Conservation (phyloP, 2,797 vertebrate species). For the Pangasius sanitwongsei region DNA sequence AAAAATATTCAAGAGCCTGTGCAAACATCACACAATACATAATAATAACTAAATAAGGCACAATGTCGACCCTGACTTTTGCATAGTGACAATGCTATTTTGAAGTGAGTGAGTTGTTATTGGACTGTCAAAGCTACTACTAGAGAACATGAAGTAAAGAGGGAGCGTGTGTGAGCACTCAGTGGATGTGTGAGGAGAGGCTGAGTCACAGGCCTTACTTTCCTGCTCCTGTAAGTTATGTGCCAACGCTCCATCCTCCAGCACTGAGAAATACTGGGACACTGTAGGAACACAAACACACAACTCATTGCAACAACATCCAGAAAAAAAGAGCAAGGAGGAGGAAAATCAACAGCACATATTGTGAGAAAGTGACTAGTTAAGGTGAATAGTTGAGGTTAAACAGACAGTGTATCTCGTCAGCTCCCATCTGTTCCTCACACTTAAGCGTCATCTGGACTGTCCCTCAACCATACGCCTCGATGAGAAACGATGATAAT, state of each 20-base stretch:
- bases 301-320: slow-evolving; percentile 37
- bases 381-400: background rate
- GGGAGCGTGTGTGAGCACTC: slow-evolving; percentile 10
- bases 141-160: background rate
- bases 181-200: background rate
- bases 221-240: slow-evolving; percentile 80
- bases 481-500: background rate
- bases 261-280: slow-evolving; percentile 75
- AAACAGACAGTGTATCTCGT: slow-evolving; percentile 26
- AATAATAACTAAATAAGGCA: background rate
- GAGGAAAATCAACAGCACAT: slow-evolving; percentile 9
- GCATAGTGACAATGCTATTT: background rate
- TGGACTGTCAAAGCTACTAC: background rate
- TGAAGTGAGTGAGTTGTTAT: background rate
- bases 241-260: slow-evolving; percentile 77
- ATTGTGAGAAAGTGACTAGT: background rate
- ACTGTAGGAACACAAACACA: slow-evolving; percentile 65
- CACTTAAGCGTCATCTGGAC: background rate
- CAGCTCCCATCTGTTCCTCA: slow-evolving; percentile 11
- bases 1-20: background rate
- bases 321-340: slow-evolving; percentile 17
- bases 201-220: slow-evolving; percentile 67
- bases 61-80: background rate
- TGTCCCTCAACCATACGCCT: background rate
- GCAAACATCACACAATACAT: background rate